Percentiles rank a stretch among this genome's conserved stretches.
Conservation (phyloP, 1,140 invertebrate genomes). For the Tyrophagus putrescentiae region DNA sequence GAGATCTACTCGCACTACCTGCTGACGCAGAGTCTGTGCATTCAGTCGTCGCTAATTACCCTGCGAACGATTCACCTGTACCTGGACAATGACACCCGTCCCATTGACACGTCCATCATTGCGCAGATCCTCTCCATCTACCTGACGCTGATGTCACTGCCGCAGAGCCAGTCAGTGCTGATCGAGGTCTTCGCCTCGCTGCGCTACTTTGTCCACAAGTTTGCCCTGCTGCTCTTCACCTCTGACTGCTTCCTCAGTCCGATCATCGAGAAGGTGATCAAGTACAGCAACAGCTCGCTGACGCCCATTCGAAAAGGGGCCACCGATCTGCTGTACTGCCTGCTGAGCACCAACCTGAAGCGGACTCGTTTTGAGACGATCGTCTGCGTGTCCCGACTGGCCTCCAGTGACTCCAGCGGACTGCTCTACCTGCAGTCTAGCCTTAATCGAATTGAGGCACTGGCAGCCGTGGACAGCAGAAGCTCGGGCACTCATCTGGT, state of each 20-base stretch:
- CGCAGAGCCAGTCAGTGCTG: slow-evolving; percentile 73
- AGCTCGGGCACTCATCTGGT: no score
- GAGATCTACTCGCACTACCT: background rate
- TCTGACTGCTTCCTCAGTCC: background rate
- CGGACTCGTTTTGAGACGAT: slow-evolving; percentile 18
- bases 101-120: slow-evolving; percentile 39
- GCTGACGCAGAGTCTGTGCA: slow-evolving; percentile 2
- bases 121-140: slow-evolving; percentile 64
- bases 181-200: slow-evolving; percentile 79
- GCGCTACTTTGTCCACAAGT: slow-evolving; percentile 77
- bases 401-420: background rate
- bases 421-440: slow-evolving; percentile 10
- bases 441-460: slow-evolving; percentile 5
- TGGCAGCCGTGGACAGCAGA: background rate
- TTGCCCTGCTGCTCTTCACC: slow-evolving; percentile 53
- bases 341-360: slow-evolving; percentile 2
- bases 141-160: slow-evolving; percentile 65
- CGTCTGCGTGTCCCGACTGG: slow-evolving; percentile 17
- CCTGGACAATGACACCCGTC: background rate
- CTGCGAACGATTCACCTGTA: slow-evolving; percentile 13
- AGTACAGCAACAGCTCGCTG: background rate
- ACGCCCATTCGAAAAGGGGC: background rate
- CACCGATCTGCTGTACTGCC: slow-evolving; percentile 16
- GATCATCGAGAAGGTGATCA: slow-evolving; percentile 8
- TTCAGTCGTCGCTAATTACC: slow-evolving; percentile 13